These are phyloP conservation scores for Mormoops blainvillei DNA, from an alignment of 2,113 vertebrate genomes.

Conservation along the genomic window DNA sequence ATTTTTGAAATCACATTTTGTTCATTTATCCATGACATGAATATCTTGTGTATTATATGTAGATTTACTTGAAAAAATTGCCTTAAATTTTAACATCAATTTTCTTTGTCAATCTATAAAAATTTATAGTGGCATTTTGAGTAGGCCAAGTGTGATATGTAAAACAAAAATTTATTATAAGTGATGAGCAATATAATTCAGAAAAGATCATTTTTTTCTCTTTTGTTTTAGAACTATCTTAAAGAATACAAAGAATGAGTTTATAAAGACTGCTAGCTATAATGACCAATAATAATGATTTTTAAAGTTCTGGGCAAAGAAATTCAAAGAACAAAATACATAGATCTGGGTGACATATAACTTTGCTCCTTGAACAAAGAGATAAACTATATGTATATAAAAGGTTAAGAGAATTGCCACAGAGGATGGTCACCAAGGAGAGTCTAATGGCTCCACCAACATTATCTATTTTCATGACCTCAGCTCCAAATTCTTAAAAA, in stretches of 20 bases:
- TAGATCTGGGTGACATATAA: not conserved
- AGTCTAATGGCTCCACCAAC: no score
- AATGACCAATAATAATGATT: not conserved
- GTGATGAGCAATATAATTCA: not conserved
- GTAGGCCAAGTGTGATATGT: not conserved
- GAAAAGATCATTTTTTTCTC: not conserved
- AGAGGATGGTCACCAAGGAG: rapidly evolving
- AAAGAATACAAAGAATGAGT: not conserved
- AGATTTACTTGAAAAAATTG: not conserved
- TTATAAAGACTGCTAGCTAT: not conserved
- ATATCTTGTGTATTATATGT: not conserved
- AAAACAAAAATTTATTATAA: not conserved
- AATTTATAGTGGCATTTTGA: not conserved
- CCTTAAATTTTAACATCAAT: not conserved
- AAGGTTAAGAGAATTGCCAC: not conserved
- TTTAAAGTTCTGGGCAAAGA: not conserved
- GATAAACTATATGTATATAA: rapidly evolving
- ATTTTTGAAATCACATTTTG: not conserved
- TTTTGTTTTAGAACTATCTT: not conserved
- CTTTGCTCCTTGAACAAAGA: not conserved
- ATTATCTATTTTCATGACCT: not conserved
- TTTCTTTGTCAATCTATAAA: not conserved
- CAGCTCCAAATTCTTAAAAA: not conserved
- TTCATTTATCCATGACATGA: not conserved
- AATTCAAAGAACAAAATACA: not conserved